Percentiles rank a stretch among this genome's conserved stretches.
Conservation (phyloP, 2,797 vertebrate genomes). For the Parotocinclus haroldoi region DNA sequence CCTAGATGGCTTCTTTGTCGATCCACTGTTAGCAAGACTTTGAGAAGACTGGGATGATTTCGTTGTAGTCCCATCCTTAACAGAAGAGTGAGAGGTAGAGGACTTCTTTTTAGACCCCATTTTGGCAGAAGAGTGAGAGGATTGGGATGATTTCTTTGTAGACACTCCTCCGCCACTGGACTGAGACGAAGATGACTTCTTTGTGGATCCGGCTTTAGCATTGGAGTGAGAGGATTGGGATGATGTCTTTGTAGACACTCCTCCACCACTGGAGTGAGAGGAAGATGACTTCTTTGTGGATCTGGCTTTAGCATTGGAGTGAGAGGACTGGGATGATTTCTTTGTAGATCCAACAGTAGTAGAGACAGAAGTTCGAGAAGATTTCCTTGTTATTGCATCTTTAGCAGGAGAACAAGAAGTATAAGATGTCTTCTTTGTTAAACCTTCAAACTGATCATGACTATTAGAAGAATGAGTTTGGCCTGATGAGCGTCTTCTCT, state of each 20-base stretch:
- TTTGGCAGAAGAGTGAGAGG: constrained; percentile 9
- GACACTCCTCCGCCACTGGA: too few species aligned
- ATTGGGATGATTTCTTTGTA: constrained; percentile 4
- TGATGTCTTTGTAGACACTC: neutral
- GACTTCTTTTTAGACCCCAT: neutral
- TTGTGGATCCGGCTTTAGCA: too few species aligned
- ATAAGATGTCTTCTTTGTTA: neutral
- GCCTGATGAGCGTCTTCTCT: constrained; percentile 15
- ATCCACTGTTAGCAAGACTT: neutral
- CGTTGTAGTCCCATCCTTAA: neutral
- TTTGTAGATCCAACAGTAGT: neutral
- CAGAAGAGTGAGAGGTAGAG: neutral
- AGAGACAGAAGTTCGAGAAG: neutral
- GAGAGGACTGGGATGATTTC: neutral
- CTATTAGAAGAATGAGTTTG: neutral
- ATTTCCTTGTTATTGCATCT: neutral
- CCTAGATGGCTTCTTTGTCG: neutral
- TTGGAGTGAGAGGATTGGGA: neutral
- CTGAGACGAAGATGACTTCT: too few species aligned
- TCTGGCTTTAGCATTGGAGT: neutral
- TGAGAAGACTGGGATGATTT: too few species aligned
- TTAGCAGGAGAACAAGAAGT: neutral
- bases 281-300: too few species aligned
- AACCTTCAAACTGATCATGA: constrained; percentile 1
- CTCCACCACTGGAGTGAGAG: too few species aligned